Percentiles rank a stretch among this genome's conserved stretches.
These are phyloP conservation scores for Drymonia ruficornis DNA, from an alignment of 2,888 invertebrate species.

Conservation along the genomic window DNA sequence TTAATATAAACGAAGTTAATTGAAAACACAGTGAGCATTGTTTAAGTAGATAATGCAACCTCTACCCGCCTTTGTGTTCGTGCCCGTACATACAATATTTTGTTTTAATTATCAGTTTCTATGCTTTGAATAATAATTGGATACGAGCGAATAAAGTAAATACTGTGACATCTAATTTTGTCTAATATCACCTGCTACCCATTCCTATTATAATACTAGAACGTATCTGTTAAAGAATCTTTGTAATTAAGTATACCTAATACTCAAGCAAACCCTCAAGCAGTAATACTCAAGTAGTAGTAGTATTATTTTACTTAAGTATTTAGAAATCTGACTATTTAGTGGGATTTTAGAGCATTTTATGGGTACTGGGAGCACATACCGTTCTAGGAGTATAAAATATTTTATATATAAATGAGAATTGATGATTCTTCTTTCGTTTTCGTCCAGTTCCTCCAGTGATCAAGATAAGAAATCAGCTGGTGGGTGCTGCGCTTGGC, in stretches of 20 bases:
- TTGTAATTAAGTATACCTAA: neutral
- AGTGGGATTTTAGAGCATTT: too few species aligned
- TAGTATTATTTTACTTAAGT: too few species aligned
- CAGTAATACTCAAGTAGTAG: too few species aligned
- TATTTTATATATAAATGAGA: too few species aligned
- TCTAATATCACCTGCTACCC: neutral
- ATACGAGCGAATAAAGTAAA: neutral
- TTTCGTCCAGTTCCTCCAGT: slow-evolving; percentile 90
- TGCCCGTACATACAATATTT: neutral
- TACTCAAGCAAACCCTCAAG: too few species aligned
- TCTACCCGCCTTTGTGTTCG: neutral
- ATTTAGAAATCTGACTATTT: too few species aligned
- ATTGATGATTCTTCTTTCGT: too few species aligned
- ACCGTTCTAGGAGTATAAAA: too few species aligned
- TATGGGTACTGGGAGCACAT: too few species aligned
- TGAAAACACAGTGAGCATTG: slow-evolving; percentile 7
- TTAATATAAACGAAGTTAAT: neutral
- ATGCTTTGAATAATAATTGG: neutral
- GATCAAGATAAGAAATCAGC: slow-evolving; percentile 92
- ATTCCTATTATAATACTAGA: too few species aligned
- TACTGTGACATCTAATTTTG: neutral
- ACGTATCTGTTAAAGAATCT: neutral
- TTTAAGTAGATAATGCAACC: neutral
- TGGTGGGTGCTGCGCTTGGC: slow-evolving; percentile 91
- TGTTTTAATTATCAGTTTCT: neutral